phyloP scores from a whole-genome alignment of 2,113 vertebrate genomes.

The Gadus macrocephalus region DNA sequence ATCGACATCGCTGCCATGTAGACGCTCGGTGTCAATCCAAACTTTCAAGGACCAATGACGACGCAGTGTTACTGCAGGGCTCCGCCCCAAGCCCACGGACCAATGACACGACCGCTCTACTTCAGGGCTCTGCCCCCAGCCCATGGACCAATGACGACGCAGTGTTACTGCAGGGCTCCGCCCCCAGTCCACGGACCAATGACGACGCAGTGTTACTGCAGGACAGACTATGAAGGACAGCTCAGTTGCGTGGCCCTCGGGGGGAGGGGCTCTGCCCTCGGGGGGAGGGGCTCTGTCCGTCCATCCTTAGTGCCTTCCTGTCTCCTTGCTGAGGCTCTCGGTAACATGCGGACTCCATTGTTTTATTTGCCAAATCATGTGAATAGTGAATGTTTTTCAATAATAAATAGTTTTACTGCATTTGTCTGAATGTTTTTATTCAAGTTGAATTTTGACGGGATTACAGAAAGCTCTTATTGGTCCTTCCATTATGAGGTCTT shows the following conservation, averaged over 20 bases:
- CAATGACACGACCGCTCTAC: too few species aligned
- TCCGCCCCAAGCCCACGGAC: too few species aligned
- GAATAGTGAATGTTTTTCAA: conserved; percentile 46
- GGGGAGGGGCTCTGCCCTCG: neutral
- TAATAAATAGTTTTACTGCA: conserved; percentile 62
- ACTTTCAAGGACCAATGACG: conserved; percentile 44
- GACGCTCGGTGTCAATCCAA: conserved; percentile 55
- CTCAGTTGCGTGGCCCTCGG: neutral
- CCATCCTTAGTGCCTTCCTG: conserved; percentile 3
- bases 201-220: conserved; percentile 20
- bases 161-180: neutral
- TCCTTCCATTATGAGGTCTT: too few species aligned
- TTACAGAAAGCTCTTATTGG: too few species aligned
- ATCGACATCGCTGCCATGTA: conserved; percentile 91
- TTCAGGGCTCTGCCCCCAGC: too few species aligned
- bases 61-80: too few species aligned
- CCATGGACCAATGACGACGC: too few species aligned
- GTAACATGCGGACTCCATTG: neutral
- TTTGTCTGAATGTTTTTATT: conserved; percentile 5
- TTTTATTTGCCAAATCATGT: conserved; percentile 56
- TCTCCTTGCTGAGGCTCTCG: neutral
- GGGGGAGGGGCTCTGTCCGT: neutral
- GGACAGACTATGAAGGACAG: conserved; percentile 24
- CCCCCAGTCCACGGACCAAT: conserved; percentile 32
- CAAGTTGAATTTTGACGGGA: neutral